Conservation (phyloP, 2,888 invertebrate species). For the Mystacides longicornis region DNA sequence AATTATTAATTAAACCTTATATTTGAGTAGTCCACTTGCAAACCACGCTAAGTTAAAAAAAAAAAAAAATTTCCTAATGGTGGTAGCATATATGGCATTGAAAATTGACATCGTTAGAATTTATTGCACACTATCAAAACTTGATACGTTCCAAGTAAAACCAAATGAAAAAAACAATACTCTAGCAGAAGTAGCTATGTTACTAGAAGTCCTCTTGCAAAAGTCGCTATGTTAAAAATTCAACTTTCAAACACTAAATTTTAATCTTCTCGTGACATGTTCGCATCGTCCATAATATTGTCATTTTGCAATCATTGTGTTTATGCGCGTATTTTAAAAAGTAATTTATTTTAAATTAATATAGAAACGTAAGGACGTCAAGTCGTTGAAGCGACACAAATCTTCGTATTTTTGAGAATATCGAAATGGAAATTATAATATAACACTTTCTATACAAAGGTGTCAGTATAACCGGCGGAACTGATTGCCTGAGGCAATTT, state of each 20-base stretch:
- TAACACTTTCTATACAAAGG: no score
- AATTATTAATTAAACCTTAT: no score
- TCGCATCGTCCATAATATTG: neutral
- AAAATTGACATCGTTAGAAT: neutral
- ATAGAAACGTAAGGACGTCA: no score
- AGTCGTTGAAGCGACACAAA: no score
- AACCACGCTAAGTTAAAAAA: neutral
- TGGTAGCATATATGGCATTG: neutral
- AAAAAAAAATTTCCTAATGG: neutral
- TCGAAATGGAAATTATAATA: no score
- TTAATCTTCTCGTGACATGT: neutral
- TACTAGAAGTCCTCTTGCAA: neutral
- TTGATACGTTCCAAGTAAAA: neutral
- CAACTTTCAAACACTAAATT: neutral
- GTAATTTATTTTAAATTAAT: no score
- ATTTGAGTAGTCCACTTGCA: neutral
- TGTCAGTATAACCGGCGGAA: no score
- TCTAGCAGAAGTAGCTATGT: neutral
- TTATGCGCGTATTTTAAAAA: no score
- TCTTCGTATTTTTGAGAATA: no score
- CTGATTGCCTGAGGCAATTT: no score
- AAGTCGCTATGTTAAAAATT: neutral
- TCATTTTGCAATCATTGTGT: no score
- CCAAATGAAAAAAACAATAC: neutral
- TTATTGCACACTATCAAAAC: neutral